phyloP scores from a whole-genome alignment of 2,113 vertebrate genomes.

The Eurystomus gularis region DNA sequence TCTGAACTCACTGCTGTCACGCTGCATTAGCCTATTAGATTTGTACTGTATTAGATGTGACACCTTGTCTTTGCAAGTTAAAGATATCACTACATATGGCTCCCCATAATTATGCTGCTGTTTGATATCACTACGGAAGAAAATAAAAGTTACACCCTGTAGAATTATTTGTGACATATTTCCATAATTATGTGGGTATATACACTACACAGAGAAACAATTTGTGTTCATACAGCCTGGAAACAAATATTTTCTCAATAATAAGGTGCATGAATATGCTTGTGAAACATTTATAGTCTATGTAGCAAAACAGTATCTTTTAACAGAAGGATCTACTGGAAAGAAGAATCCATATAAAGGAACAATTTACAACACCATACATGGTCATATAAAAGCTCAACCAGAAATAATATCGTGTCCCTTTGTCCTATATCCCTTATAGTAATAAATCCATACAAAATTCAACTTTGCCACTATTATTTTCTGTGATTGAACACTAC shows the following conservation, averaged over 20 bases:
- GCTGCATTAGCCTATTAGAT: neutral
- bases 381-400: neutral
- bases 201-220: neutral
- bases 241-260: constrained; percentile 4
- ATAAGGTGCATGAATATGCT: neutral
- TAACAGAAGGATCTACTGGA: neutral
- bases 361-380: neutral
- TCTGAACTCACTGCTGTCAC: neutral
- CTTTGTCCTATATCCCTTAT: neutral
- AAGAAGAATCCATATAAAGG: neutral
- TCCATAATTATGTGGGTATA: constrained; percentile 32
- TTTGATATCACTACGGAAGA: neutral
- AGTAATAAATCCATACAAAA: neutral
- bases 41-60: constrained; percentile 15
- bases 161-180: constrained; percentile 38
- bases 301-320: neutral
- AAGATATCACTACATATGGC: neutral
- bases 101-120: constrained; percentile 14
- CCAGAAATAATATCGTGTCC: neutral
- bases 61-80: constrained; percentile 50
- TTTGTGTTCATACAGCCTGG: neutral
- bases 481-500: neutral
- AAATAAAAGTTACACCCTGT: constrained; percentile 24
- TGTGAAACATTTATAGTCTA: neutral
- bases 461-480: neutral